Percentiles rank a stretch among this genome's conserved stretches.
Evolutionary conservation across 2,888 invertebrate genomes (phyloP).

Genomic region (Rhagonycha lutea): DNA sequence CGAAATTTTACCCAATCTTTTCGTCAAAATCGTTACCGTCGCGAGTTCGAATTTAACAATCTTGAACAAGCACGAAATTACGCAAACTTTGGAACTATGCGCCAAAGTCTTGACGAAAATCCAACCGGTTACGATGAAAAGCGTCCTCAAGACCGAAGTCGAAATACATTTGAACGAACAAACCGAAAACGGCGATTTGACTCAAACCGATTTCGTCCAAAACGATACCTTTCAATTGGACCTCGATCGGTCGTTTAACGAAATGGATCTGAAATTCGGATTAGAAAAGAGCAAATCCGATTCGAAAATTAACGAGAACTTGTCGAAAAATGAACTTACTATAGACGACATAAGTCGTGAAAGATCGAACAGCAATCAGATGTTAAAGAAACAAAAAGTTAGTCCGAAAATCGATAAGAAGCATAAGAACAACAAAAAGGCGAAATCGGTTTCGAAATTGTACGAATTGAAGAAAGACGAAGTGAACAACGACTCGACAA

Average conservation of each 20-base stretch:
- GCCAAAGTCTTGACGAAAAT: slow-evolving; percentile 76
- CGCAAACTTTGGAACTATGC: slow-evolving; percentile 68
- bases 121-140: slow-evolving; percentile 64
- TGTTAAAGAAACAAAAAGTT: slow-evolving; percentile 53
- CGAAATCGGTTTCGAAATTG: slow-evolving; percentile 62
- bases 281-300: slow-evolving; percentile 71
- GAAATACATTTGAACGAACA: slow-evolving; percentile 3
- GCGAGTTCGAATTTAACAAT: slow-evolving; percentile 62
- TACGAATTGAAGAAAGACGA: slow-evolving; percentile 60
- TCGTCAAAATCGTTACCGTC: slow-evolving; percentile 67
- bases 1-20: slow-evolving; percentile 76
- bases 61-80: slow-evolving; percentile 66
- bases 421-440: slow-evolving; percentile 61
- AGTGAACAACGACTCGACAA: slow-evolving; percentile 38
- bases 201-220: neutral
- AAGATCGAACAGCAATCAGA: slow-evolving; percentile 55
- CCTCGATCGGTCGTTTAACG: slow-evolving; percentile 20
- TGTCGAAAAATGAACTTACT: slow-evolving; percentile 53
- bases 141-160: slow-evolving; percentile 7
- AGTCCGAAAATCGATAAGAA: slow-evolving; percentile 61
- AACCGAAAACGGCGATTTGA: neutral
- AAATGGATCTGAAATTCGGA: slow-evolving; percentile 39
- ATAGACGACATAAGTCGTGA: slow-evolving; percentile 48
- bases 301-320: slow-evolving; percentile 62
- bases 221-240: slow-evolving; percentile 6